A percentile compares a stretch with the other conserved stretches of the same genome.
Evolutionary conservation across 2,113 vertebrate genomes (phyloP).

Genomic region (Myrmophylax atrothorax): DNA sequence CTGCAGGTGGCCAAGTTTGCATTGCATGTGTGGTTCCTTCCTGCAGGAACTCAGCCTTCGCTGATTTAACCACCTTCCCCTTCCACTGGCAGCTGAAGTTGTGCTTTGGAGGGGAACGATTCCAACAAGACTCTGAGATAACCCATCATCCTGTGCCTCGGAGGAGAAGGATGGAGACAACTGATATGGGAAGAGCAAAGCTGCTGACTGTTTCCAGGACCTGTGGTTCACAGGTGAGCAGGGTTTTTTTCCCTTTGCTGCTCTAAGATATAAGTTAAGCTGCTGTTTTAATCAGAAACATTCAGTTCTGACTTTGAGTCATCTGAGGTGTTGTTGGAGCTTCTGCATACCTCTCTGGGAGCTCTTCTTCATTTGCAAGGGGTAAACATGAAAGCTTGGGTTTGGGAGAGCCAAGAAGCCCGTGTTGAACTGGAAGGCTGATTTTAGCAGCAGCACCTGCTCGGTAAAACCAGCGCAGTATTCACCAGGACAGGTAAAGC

Average conservation of each 20-base stretch:
- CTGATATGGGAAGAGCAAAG: not conserved
- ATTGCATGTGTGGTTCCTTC: not conserved
- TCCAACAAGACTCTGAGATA: not conserved
- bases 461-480: not conserved
- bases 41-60: accelerated
- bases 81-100: not conserved
- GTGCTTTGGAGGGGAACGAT: not conserved
- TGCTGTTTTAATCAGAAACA: not conserved
- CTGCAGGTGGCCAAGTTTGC: not conserved
- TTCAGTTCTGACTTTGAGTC: not conserved
- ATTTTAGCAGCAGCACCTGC: not conserved
- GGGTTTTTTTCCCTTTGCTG: not conserved
- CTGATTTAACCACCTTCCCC: not conserved
- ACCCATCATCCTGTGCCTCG: not conserved
- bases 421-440: accelerated
- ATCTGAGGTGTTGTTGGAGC: not conserved
- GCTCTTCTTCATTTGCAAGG: not conserved
- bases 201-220: not conserved
- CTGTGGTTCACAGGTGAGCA: not conserved
- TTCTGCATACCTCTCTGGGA: not conserved
- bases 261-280: not conserved
- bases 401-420: not conserved
- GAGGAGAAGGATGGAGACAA: not conserved
- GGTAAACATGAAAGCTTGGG: not conserved
- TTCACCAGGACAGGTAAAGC: not conserved